Base-by-base conservation (phyloP, 2,113 vertebrate species). In the Alligator mississippiensis region DNA sequence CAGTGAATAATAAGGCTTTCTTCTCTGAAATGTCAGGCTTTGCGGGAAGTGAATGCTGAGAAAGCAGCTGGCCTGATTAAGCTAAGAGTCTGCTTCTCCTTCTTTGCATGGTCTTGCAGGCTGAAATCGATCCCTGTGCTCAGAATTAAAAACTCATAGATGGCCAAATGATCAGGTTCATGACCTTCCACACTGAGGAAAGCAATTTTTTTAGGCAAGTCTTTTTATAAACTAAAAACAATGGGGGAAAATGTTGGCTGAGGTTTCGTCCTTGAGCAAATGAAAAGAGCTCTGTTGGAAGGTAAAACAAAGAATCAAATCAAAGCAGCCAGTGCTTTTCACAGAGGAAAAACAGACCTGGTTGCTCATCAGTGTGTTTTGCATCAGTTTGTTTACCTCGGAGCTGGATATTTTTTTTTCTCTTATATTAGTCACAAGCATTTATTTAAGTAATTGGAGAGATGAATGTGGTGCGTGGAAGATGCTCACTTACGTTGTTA, bases 241-340 rank as follows among this genome's bases (percentile, higher is more conserved):
- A 34, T 1, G n/a, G 76, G 55, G 75, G 58, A 74, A 77, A 64
- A 58, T 16, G 2, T 86, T 95, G 77, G 61, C 80, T 88, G 70
- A 58, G 89, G 77, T 93, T 85, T 91, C 90, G 85, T 93, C 90
- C 93, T 94, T 95, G 89, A 87, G 59, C 28, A 64, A 90, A 61
- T 87, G 64, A 93, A 94, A 94, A 80, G n/a, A 85, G 89, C 57
- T 80, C 81, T 93, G 74, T 74, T 90, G 77, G 34, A 85, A 77
- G 77, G 59, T 47, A 88, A 89, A 94, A 84, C 66, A 77, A 86
- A 34, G 9, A 79, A 80, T 81, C 61, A 92, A 90, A 96, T 95
- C 75, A 94, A 94, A 94, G 59, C 78, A 92, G 75, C 59, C 89
- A 92, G 87, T 2, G 21, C 55, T 87, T 77, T 85, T 90, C 72